Conservation (phyloP, 1,140 invertebrate genomes). For the Adoxophyes honmai region DNA sequence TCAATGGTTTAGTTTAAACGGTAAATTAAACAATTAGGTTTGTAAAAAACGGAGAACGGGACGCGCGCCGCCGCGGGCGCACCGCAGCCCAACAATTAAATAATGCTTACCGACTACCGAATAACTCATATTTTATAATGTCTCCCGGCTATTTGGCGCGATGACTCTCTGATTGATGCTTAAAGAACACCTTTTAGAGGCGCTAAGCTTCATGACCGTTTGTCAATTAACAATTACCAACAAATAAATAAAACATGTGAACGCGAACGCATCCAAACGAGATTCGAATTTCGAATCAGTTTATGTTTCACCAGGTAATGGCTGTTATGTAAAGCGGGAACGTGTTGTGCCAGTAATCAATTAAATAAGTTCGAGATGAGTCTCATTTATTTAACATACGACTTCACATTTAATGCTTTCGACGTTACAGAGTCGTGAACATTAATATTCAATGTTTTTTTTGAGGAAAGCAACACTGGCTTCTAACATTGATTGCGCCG, state of each 20-base stretch:
- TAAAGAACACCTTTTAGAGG: conserved; percentile 25
- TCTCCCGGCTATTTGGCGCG: conserved; percentile 65
- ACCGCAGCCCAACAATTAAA: conserved; percentile 70
- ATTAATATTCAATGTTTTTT: conserved; percentile 55
- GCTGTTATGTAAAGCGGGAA: neutral
- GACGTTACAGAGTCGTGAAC: conserved; percentile 58
- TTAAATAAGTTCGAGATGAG: conserved; percentile 34
- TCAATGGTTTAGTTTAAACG: conserved; percentile 26
- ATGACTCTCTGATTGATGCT: conserved; percentile 56
- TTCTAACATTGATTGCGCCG: conserved; percentile 62
- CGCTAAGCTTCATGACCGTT: conserved; percentile 25
- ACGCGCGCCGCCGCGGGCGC: conserved; percentile 35
- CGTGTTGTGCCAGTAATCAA: conserved; percentile 40
- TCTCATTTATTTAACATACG: conserved; percentile 59
- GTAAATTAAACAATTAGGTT: conserved; percentile 22
- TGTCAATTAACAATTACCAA: neutral
- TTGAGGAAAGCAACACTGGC: conserved; percentile 54
- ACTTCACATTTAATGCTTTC: conserved; percentile 61
- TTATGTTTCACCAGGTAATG: conserved; percentile 1
- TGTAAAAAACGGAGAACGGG: conserved; percentile 24
- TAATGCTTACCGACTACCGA: conserved; percentile 71
- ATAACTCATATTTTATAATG: conserved; percentile 63
- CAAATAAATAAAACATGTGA: neutral
- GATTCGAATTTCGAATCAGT: conserved; percentile 3
- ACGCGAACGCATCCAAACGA: neutral